phyloP scores from a whole-genome alignment of 2,113 vertebrate species.

The Galeopterus variegatus region DNA sequence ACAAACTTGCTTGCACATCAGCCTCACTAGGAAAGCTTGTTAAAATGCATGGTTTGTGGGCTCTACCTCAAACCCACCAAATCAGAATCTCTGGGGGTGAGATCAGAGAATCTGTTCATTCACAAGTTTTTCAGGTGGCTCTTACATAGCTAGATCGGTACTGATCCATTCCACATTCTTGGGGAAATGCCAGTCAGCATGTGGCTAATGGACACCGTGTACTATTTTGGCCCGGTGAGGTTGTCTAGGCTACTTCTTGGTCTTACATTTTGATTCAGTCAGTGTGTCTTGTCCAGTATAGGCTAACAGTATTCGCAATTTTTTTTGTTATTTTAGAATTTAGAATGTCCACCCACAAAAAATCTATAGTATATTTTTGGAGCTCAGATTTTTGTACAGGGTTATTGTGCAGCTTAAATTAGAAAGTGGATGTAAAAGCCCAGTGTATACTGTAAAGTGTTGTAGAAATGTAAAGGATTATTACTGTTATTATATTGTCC shows the following conservation, averaged over 20 bases:
- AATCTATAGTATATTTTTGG: conserved; percentile 68
- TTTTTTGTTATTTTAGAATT: conserved; percentile 63
- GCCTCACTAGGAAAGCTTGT: background rate
- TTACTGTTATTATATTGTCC: conserved; percentile 78
- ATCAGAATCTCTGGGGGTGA: background rate
- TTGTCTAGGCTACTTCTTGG: background rate
- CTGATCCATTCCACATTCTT: background rate
- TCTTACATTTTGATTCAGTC: background rate
- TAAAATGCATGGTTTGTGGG: background rate
- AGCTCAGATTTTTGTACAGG: conserved; percentile 59
- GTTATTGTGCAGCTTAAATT: conserved; percentile 71
- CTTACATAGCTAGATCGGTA: background rate
- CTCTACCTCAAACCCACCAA: background rate
- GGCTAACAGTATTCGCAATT: background rate
- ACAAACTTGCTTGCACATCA: background rate
- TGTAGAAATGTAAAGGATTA: conserved; percentile 60
- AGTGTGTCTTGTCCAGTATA: background rate
- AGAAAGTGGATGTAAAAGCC: conserved; percentile 66
- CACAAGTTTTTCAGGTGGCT: background rate
- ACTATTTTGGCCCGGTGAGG: background rate
- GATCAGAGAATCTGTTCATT: background rate
- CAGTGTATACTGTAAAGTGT: conserved; percentile 69
- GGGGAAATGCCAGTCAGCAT: background rate
- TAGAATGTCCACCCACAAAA: conserved; percentile 67
- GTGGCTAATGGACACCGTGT: background rate